Conservation (phyloP, 2,888 invertebrate genomes). For the Eumacrocentrus americanus region DNA sequence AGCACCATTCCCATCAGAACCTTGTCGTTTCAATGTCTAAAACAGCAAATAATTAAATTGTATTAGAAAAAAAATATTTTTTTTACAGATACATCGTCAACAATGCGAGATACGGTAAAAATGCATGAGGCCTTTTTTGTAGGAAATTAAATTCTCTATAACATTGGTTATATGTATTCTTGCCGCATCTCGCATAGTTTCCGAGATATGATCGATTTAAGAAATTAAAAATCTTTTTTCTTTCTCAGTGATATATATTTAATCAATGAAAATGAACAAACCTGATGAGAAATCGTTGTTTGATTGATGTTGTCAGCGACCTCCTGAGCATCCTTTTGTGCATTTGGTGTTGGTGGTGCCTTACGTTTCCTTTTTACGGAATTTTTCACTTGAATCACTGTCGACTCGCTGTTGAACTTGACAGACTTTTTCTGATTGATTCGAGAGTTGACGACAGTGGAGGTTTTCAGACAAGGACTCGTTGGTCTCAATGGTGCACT, state of each 20-base stretch:
- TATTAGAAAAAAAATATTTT: too few species aligned
- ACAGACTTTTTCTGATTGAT: slow-evolving; percentile 47
- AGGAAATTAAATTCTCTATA: too few species aligned
- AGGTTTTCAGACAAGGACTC: slow-evolving; percentile 39
- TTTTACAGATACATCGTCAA: too few species aligned
- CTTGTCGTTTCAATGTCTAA: slow-evolving; percentile 40
- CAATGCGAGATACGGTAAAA: too few species aligned
- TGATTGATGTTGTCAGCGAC: slow-evolving; percentile 24
- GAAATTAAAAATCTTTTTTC: too few species aligned
- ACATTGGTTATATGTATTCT: too few species aligned
- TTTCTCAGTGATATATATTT: too few species aligned
- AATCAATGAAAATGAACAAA: slow-evolving; percentile 11
- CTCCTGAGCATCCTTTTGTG: not conserved
- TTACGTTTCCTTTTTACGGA: slow-evolving; percentile 35
- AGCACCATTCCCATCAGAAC: too few species aligned
- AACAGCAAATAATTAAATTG: slow-evolving; percentile 38
- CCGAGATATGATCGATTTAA: too few species aligned
- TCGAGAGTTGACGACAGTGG: slow-evolving; percentile 33
- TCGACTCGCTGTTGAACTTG: slow-evolving; percentile 47
- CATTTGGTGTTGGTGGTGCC: slow-evolving; percentile 33
- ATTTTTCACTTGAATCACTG: slow-evolving; percentile 37
- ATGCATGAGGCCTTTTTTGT: too few species aligned
- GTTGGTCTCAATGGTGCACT: slow-evolving; percentile 11
- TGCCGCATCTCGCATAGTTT: too few species aligned
- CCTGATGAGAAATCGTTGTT: slow-evolving; percentile 5